These are phyloP conservation scores for Bombyx huttoni DNA, from an alignment of 2,888 invertebrate species.

Conservation along the genomic window DNA sequence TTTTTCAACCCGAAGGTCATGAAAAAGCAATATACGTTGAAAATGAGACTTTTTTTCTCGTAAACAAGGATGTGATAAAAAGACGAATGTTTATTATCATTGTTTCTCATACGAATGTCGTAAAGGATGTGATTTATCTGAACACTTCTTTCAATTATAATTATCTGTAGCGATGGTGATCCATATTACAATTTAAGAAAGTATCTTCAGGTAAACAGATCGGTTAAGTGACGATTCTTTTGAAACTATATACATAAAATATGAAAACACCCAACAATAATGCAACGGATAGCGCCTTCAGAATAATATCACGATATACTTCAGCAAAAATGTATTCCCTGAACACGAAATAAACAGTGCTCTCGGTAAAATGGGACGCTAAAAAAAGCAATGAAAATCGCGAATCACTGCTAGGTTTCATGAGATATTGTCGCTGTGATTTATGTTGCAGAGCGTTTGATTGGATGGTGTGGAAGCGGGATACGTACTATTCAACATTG, in stretches of 20 bases:
- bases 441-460: constrained; percentile 10
- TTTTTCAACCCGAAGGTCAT: background rate
- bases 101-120: constrained; percentile 13
- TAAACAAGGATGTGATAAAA: constrained; percentile 13
- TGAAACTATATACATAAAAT: no score
- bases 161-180: no score
- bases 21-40: constrained; percentile 2
- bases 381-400: constrained; percentile 16
- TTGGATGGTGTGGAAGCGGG: constrained; percentile 14
- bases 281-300: background rate
- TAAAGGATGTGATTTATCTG: constrained; percentile 9
- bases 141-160: background rate
- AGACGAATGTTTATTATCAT: constrained; percentile 11
- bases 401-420: constrained; percentile 21
- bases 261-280: background rate
- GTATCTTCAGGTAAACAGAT: no score
- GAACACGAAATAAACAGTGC: background rate
- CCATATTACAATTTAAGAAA: no score
- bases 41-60: constrained; percentile 9
- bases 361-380: background rate
- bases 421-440: constrained; percentile 21
- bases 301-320: background rate
- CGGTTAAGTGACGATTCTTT: no score
- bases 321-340: background rate
- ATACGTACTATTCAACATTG: no score